These are phyloP conservation scores for Crax fasciolata DNA, from an alignment of 2,797 vertebrate species.

Conservation along the genomic window DNA sequence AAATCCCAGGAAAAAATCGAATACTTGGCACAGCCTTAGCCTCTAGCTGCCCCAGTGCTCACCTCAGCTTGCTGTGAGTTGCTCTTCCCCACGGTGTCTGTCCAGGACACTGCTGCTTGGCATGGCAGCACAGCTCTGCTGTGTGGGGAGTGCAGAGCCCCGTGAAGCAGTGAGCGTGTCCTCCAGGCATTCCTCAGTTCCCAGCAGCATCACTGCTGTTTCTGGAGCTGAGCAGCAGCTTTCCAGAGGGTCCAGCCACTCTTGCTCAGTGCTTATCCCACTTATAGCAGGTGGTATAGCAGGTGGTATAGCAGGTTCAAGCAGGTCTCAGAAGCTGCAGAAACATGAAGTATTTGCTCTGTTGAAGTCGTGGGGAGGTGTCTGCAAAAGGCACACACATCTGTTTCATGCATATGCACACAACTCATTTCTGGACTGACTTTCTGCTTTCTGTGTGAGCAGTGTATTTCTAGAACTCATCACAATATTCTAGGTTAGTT, in stretches of 20 bases:
- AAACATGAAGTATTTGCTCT: not conserved
- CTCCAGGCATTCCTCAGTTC: not conserved
- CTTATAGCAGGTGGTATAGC: too few relatives aligned
- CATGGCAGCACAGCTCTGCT: not conserved
- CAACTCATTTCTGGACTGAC: not conserved
- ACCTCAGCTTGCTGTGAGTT: not conserved
- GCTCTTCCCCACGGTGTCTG: too few relatives aligned
- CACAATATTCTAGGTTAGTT: not conserved
- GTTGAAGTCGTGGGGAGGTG: fast-evolving
- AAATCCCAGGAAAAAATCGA: not conserved
- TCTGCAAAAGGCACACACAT: not conserved
- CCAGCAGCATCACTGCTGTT: not conserved
- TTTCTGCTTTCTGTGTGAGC: not conserved
- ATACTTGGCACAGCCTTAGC: not conserved
- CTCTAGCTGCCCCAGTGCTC: not conserved
- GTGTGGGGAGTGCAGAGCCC: fast-evolving
- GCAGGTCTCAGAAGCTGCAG: not conserved
- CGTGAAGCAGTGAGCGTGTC: not conserved
- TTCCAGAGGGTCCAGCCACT: not conserved
- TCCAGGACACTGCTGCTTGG: not conserved
- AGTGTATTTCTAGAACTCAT: not conserved
- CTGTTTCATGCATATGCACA: fast-evolving
- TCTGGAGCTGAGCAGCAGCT: not conserved
- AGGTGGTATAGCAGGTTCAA: too few relatives aligned
- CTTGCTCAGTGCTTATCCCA: not conserved